Conservation (phyloP, 2,113 vertebrate genomes). For the Pycnonotus jocosus region DNA sequence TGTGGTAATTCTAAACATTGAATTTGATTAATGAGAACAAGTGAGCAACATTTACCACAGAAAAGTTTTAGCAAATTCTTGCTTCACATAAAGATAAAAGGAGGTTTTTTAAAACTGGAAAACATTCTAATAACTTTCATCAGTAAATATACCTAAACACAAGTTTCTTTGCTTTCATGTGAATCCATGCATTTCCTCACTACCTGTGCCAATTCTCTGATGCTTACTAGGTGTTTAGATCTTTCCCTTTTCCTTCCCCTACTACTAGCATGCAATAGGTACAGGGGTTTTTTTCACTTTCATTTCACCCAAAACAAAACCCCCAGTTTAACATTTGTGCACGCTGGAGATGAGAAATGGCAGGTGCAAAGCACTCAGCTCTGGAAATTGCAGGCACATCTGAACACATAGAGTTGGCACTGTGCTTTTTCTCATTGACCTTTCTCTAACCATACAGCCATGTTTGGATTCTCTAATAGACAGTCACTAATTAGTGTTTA, state of each 20-base stretch:
- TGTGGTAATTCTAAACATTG: background rate
- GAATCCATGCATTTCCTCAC: background rate
- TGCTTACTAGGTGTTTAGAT: background rate
- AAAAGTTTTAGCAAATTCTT: background rate
- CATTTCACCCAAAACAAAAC: background rate
- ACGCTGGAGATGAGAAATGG: background rate
- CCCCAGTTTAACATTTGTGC: background rate
- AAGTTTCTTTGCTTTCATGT: background rate
- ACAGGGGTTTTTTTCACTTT: background rate
- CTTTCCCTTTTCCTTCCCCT: background rate
- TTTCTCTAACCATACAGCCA: background rate
- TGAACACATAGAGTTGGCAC: background rate
- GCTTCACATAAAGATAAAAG: background rate
- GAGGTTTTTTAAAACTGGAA: background rate
- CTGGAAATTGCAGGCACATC: background rate
- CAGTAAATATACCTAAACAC: background rate
- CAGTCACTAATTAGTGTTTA: background rate
- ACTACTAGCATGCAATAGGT: background rate
- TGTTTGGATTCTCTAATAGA: background rate
- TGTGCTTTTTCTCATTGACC: background rate
- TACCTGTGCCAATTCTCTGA: background rate
- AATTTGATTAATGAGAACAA: slow-evolving; percentile 40
- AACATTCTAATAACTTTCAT: background rate
- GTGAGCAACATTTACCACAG: background rate
- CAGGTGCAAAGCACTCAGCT: background rate